Base-by-base conservation (phyloP, 2,113 vertebrate genomes). In the Anguilla japonica region DNA sequence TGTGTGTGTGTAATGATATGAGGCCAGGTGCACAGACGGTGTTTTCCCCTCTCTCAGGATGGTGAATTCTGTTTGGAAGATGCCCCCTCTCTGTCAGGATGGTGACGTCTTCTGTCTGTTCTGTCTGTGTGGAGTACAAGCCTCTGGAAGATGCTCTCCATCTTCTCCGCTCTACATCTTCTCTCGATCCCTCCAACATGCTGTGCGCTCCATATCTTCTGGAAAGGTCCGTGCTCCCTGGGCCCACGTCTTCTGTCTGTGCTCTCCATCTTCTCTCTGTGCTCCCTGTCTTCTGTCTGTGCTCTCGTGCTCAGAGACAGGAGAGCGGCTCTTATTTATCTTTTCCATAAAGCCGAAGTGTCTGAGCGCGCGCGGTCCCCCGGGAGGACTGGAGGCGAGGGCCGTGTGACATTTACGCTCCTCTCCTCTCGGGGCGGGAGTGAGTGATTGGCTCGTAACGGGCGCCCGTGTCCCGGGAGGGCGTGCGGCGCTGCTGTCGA, bases 21-120 rank as follows among this genome's bases (percentile, higher is more conserved):
- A 67, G n/a, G n/a, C 71, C 11, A 26, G 97, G 97, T 99, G 86
- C 11, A 81, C 14, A 79, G 29, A 22, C 67, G 71, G 15, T 81
- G 82, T 5, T 41, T 56, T 87, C 0, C 84, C 26, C 50, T 93
- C 15, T 85, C 41, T 0, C 89, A 99, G 98, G 97, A 99, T 91
- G 95, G 95, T 80, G 98, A 99, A 91, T 92, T 97, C 83, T 79
- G 97, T n/a, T n/a, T n/a, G n/a, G n/a, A n/a, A n/a, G n/a, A n/a
- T n/a, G n/a, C n/a, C n/a, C n/a, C n/a, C n/a, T n/a, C n/a, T n/a
- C n/a, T n/a, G n/a, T n/a, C n/a, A n/a, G n/a, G n/a, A n/a, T n/a
- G n/a, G n/a, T n/a, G n/a, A n/a, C n/a, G n/a, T n/a, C n/a, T n/a
- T n/a, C n/a, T n/a, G n/a, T n/a, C n/a, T n/a, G n/a, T n/a, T n/a